A percentile compares a stretch with the other conserved stretches of the same genome.
These are phyloP conservation scores for Otus sunia DNA, from an alignment of 2,113 vertebrate species.

Conservation along the genomic window DNA sequence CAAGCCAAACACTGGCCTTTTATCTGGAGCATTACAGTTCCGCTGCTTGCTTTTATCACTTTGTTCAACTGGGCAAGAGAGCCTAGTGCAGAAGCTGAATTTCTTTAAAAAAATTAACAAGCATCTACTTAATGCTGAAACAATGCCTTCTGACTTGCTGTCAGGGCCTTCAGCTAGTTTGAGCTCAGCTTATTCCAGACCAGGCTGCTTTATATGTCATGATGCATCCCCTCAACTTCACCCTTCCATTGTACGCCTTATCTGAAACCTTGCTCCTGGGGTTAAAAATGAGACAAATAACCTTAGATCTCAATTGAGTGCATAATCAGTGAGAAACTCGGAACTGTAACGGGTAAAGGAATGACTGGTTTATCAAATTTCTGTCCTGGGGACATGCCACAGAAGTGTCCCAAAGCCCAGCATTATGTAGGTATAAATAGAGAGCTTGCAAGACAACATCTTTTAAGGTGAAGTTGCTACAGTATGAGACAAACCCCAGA, in stretches of 20 bases:
- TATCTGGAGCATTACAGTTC: not conserved
- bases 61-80: not conserved
- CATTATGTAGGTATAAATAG: fast-evolving
- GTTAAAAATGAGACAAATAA: not conserved
- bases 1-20: not conserved
- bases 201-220: not conserved
- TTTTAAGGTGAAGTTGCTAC: not conserved
- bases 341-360: not conserved
- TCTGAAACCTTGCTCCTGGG: not conserved
- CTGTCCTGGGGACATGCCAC: not conserved
- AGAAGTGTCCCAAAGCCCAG: not conserved
- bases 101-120: not conserved
- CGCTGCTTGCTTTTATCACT: not conserved
- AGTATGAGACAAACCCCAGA: not conserved
- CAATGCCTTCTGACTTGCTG: not conserved
- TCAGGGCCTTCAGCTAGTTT: not conserved
- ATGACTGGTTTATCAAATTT: not conserved
- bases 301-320: not conserved
- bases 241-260: not conserved
- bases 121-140: not conserved
- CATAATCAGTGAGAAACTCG: not conserved
- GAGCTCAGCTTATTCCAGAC: not conserved
- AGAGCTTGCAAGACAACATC: not conserved
- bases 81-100: not conserved
- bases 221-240: not conserved